Conservation (phyloP, 1,140 invertebrate genomes). For the Subanguina moxae region DNA sequence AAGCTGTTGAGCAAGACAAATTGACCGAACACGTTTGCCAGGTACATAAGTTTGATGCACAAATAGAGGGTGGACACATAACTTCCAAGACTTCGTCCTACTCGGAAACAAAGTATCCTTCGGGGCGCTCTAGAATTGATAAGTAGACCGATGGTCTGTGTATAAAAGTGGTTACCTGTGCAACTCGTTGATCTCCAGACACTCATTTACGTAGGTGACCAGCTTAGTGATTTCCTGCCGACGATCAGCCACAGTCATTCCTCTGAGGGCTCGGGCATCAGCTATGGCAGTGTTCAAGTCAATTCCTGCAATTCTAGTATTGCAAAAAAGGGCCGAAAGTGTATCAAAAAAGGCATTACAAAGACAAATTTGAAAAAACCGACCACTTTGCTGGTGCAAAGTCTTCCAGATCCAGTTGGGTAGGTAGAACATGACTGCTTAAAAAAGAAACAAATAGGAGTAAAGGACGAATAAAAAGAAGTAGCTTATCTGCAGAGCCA, state of each 20-base stretch:
- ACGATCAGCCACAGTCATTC: conserved; percentile 35
- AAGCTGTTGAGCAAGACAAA: conserved; percentile 63
- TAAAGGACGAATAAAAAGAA: conserved; percentile 7
- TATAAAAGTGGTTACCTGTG: conserved; percentile 3
- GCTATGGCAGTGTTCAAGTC: conserved; percentile 48
- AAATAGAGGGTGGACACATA: conserved; percentile 64
- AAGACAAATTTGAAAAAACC: not conserved
- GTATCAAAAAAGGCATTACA: not conserved
- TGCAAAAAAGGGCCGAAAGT: too few species aligned
- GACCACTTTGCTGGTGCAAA: conserved; percentile 63
- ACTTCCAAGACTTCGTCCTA: conserved; percentile 62
- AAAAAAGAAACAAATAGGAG: too few species aligned
- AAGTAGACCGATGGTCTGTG: too few species aligned
- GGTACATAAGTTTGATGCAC: conserved; percentile 62
- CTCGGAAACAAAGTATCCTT: conserved; percentile 48
- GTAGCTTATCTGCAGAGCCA: not conserved
- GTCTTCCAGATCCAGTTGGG: conserved; percentile 63
- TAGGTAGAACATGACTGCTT: conserved; percentile 64
- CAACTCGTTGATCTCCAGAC: conserved; percentile 46
- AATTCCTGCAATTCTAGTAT: conserved; percentile 36
- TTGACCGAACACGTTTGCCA: conserved; percentile 63
- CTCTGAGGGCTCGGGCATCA: conserved; percentile 48
- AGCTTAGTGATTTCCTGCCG: conserved; percentile 43
- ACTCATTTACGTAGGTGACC: conserved; percentile 45
- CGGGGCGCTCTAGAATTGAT: conserved; percentile 1